Conservation (phyloP, 2,113 vertebrate genomes). For the Ochotona princeps region DNA sequence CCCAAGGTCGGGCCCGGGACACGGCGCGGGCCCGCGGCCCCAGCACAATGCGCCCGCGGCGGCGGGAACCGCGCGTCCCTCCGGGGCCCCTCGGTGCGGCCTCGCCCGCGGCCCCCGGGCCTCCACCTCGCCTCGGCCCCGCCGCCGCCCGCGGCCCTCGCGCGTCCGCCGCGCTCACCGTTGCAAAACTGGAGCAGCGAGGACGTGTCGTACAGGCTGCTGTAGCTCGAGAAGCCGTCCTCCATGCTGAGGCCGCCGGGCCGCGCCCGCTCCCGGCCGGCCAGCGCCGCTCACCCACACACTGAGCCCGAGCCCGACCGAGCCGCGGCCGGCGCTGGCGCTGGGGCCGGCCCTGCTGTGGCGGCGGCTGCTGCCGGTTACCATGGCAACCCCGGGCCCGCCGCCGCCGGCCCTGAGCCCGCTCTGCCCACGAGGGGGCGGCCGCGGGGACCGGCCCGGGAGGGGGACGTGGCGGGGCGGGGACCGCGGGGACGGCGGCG, state of each 20-base stretch:
- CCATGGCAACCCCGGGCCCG: constrained; percentile 95
- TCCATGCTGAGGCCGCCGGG: constrained; percentile 91
- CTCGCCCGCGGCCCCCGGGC: constrained; percentile 52
- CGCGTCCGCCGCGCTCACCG: constrained; percentile 86
- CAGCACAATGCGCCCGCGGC: constrained; percentile 72
- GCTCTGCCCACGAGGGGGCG: constrained; percentile 75
- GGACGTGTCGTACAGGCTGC: constrained; percentile 98
- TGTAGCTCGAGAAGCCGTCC: constrained; percentile 94
- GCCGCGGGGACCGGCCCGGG: neutral
- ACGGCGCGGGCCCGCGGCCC: constrained; percentile 63
- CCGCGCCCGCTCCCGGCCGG: constrained; percentile 70
- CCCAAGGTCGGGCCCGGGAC: neutral
- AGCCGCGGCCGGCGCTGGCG: constrained; percentile 74
- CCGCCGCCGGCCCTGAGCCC: constrained; percentile 66
- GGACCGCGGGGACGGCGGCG: neutral
- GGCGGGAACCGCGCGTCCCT: constrained; percentile 65
- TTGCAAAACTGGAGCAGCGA: constrained; percentile 98
- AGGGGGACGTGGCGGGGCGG: constrained; percentile 51
- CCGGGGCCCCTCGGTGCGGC: constrained; percentile 65
- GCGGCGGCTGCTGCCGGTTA: constrained; percentile 93
- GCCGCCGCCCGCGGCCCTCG: neutral
- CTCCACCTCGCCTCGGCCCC: neutral
- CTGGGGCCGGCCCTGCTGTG: constrained; percentile 84
- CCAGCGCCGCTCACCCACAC: constrained; percentile 81
- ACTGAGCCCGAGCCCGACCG: constrained; percentile 78